Conservation (phyloP, 64 coral and sea anemone species). For the Montipora capricornis region DNA sequence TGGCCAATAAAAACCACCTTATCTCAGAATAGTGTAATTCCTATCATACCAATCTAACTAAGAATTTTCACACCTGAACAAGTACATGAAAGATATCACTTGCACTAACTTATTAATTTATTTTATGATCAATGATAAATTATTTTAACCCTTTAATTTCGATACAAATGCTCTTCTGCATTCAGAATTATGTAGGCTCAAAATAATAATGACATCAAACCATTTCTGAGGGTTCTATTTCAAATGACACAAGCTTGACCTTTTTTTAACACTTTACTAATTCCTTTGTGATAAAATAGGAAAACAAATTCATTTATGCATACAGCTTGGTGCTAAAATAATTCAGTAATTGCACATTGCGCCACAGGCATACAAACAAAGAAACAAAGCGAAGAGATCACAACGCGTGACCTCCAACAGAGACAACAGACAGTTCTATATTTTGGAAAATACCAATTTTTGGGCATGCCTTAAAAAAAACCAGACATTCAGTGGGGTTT, state of each 20-base stretch:
- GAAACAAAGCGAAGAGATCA: background rate
- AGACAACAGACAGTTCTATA: background rate
- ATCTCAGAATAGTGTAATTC: too few relatives aligned
- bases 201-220: too few relatives aligned
- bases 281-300: background rate
- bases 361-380: conserved; percentile 12
- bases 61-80: too few relatives aligned
- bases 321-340: background rate
- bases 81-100: too few relatives aligned
- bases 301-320: background rate
- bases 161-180: too few relatives aligned
- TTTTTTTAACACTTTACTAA: background rate
- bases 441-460: background rate
- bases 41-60: too few relatives aligned
- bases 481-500: background rate
- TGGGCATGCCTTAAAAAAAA: background rate
- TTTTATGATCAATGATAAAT: background rate
- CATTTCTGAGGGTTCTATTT: too few relatives aligned
- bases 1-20: too few relatives aligned
- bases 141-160: too few relatives aligned
- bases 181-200: too few relatives aligned
- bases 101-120: too few relatives aligned
- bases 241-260: too few relatives aligned
- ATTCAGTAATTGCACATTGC: background rate
- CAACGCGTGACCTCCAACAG: background rate